These are phyloP conservation scores for Ariopsis seemanni DNA, from an alignment of 2,113 vertebrate species.

Conservation along the genomic window DNA sequence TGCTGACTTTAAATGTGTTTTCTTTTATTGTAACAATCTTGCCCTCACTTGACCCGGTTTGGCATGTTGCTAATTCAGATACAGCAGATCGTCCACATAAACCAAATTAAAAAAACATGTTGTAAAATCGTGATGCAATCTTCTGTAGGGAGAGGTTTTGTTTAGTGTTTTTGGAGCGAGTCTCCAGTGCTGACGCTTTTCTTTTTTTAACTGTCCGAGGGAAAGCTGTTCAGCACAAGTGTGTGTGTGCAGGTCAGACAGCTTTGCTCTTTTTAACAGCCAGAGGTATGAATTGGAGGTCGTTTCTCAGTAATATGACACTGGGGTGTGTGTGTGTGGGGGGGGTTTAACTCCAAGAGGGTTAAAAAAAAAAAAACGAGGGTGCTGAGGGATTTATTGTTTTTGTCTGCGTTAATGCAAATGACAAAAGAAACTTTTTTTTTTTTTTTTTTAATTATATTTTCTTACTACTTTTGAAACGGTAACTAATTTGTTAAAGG, in stretches of 20 bases:
- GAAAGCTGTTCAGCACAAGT: too few relatives aligned
- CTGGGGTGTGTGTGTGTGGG: too few relatives aligned
- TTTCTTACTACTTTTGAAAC: neutral
- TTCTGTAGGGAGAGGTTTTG: neutral
- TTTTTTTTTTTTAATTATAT: neutral
- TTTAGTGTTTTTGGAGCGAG: neutral
- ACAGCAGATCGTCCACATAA: too few relatives aligned
- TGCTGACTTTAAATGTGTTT: neutral
- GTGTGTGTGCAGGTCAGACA: neutral
- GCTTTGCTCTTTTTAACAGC: neutral
- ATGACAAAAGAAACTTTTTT: too few relatives aligned
- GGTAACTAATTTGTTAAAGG: too few relatives aligned
- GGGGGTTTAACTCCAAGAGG: neutral
- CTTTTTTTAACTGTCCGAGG: too few relatives aligned
- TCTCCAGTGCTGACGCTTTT: neutral
- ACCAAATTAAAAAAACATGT: too few relatives aligned
- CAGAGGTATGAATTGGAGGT: too few relatives aligned
- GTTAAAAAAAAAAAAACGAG: too few relatives aligned
- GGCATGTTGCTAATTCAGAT: too few relatives aligned
- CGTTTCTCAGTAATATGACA: neutral
- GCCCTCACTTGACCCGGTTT: neutral
- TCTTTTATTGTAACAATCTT: neutral
- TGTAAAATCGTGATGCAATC: neutral
- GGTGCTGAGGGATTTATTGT: neutral
- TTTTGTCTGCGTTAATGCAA: neutral